phyloP scores from a whole-genome alignment of 2,113 vertebrate genomes.

The Nothocercus julius region DNA sequence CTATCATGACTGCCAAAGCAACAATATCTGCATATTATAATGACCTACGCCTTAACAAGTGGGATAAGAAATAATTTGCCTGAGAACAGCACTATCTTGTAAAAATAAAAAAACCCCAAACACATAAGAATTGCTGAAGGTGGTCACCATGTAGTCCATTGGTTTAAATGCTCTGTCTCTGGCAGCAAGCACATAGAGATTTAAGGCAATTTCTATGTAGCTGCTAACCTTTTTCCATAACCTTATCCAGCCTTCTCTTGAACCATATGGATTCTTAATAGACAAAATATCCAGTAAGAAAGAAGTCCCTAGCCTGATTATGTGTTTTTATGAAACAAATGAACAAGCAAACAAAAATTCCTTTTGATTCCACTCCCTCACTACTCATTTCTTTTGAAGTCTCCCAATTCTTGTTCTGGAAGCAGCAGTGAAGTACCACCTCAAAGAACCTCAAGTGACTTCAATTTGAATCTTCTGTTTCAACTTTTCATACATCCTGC shows the following conservation, averaged over 20 bases:
- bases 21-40: neutral
- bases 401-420: neutral
- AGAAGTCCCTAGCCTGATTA: fast-evolving
- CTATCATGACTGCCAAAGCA: neutral
- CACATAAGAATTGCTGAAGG: neutral
- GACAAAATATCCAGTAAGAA: neutral
- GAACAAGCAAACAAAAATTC: neutral
- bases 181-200: neutral
- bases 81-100: neutral
- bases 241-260: neutral
- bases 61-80: neutral
- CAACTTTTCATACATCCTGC: neutral
- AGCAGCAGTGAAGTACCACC: neutral
- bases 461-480: neutral
- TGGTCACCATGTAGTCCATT: neutral
- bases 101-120: neutral
- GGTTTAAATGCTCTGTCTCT: neutral
- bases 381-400: neutral
- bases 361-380: neutral
- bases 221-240: neutral
- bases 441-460: neutral
- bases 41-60: neutral
- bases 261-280: neutral
- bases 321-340: neutral
- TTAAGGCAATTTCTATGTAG: neutral